Conservation (phyloP, 2,113 vertebrate species). For the Semnornis frantzii region DNA sequence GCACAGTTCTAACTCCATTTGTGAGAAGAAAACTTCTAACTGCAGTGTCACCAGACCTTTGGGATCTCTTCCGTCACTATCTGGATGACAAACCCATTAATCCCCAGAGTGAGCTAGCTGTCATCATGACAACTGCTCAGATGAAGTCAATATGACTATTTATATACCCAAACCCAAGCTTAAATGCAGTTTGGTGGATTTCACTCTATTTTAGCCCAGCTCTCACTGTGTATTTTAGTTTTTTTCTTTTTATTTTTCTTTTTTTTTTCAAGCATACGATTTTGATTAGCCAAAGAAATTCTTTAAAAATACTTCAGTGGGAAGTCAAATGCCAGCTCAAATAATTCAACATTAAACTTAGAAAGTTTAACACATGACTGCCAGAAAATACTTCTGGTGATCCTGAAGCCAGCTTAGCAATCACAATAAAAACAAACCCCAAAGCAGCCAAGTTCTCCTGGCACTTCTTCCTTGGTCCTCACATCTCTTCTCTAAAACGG, state of each 20-base stretch:
- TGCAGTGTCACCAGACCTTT: background rate
- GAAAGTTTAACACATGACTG: background rate
- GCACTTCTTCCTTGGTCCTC: background rate
- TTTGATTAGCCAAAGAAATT: slow-evolving; percentile 1
- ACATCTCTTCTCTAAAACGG: background rate
- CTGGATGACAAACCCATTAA: background rate
- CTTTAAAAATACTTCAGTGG: background rate
- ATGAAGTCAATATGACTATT: background rate
- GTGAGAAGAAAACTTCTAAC: background rate
- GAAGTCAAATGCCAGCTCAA: slow-evolving; percentile 20
- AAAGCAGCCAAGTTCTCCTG: background rate
- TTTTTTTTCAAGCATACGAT: background rate
- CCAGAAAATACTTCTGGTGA: background rate
- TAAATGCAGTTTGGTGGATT: background rate
- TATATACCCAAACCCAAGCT: background rate
- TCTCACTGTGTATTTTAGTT: background rate
- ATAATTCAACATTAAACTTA: background rate
- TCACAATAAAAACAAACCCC: background rate
- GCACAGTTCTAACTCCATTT: background rate
- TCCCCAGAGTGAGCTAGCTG: background rate
- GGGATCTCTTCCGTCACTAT: background rate
- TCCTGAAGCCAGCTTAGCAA: background rate
- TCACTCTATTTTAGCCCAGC: background rate
- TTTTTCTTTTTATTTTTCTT: background rate
- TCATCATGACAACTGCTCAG: background rate